These are phyloP conservation scores for Hymenopus coronatus DNA, from an alignment of 2,888 invertebrate genomes.

Conservation along the genomic window DNA sequence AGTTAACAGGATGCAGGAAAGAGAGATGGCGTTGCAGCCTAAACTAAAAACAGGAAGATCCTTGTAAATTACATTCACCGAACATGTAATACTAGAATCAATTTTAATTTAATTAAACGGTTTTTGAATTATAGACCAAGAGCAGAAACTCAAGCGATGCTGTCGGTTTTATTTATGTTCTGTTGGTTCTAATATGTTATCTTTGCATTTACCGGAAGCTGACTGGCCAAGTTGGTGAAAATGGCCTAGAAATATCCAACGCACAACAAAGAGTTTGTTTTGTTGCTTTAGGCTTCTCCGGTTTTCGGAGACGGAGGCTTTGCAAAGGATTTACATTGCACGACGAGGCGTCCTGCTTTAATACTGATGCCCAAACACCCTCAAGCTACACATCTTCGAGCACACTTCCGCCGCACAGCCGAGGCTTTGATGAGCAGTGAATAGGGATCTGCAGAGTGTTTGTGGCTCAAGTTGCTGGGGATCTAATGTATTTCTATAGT, in stretches of 20 bases:
- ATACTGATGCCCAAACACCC: background rate
- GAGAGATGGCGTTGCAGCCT: background rate
- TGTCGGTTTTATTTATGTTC: background rate
- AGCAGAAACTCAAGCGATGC: background rate
- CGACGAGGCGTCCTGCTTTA: background rate
- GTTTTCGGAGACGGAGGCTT: background rate
- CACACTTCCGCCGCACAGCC: background rate
- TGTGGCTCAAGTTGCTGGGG: background rate
- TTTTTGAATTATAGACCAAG: background rate
- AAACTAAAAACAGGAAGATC: background rate
- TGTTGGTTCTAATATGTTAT: background rate
- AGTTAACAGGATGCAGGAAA: too few relatives aligned
- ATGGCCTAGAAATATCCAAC: background rate
- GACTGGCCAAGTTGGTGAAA: background rate
- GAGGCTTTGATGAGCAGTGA: background rate
- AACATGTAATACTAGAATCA: background rate
- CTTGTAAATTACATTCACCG: background rate
- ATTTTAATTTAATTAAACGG: background rate
- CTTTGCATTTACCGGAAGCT: background rate
- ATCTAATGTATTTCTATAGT: too few relatives aligned
- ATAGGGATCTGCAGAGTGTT: background rate
- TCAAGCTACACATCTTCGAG: background rate
- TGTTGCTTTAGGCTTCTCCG: background rate
- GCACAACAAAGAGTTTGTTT: background rate
- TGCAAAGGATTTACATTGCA: background rate